Evolutionary conservation across 1,140 invertebrate genomes (phyloP).

Genomic region (Episyrphus balteatus): DNA sequence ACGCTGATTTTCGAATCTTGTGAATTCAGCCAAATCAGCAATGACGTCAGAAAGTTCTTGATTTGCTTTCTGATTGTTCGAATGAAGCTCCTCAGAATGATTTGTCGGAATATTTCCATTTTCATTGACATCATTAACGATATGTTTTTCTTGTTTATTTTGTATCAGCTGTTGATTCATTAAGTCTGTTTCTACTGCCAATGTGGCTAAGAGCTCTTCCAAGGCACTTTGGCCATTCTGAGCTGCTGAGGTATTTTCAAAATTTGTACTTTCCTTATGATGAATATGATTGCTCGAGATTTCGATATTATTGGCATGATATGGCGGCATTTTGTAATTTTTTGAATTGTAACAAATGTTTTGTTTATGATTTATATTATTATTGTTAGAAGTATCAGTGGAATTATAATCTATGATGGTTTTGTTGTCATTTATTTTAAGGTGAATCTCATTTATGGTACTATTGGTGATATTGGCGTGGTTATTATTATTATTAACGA

Average conservation of each 20-base stretch:
- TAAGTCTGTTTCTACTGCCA: conserved; percentile 2
- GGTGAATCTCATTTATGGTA: not conserved
- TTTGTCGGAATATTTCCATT: not conserved
- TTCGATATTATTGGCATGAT: not conserved
- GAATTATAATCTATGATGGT: not conserved
- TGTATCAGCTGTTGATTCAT: conserved; percentile 1
- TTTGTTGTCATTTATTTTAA: not conserved
- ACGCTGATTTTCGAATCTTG: not conserved
- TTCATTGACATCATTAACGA: not conserved
- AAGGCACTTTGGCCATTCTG: not conserved
- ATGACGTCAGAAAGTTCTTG: conserved; percentile 1
- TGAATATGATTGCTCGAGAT: not conserved
- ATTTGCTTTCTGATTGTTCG: not conserved
- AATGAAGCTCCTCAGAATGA: too few relatives aligned
- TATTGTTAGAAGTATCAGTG: not conserved
- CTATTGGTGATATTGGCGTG: not conserved
- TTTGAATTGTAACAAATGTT: not conserved
- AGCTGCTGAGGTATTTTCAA: not conserved
- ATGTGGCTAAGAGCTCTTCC: conserved; percentile 1
- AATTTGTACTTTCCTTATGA: not conserved
- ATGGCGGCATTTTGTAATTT: not conserved
- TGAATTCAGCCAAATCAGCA: conserved; percentile 1
- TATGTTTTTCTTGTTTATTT: not conserved
- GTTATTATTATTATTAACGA: not conserved
- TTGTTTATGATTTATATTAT: not conserved